phyloP scores from a whole-genome alignment of 2,113 vertebrate genomes.

The Crocuta crocuta region DNA sequence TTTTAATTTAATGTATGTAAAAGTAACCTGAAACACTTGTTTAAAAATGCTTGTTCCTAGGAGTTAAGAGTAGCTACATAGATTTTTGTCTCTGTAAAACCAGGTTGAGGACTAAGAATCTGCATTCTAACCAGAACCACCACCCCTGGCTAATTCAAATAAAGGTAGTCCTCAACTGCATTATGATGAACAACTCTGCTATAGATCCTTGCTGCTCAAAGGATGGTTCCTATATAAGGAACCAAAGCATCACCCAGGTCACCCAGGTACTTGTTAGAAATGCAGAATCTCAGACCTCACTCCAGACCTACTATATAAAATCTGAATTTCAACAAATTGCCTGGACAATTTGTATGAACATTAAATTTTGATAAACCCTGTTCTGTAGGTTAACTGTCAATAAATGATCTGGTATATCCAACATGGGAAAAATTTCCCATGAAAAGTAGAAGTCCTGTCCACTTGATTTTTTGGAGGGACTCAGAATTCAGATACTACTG shows the following conservation, averaged over 20 bases:
- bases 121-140: slow-evolving; percentile 5
- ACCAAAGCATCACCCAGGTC: neutral
- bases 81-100: slow-evolving; percentile 10
- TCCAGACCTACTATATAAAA: neutral
- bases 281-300: neutral
- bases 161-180: neutral
- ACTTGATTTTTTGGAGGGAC: neutral
- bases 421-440: neutral
- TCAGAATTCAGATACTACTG: neutral
- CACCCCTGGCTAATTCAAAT: neutral
- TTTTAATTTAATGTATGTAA: neutral
- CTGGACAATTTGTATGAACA: neutral
- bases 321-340: neutral
- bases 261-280: neutral
- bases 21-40: slow-evolving; percentile 13
- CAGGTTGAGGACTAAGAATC: neutral
- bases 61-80: neutral
- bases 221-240: neutral
- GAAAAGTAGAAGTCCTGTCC: neutral
- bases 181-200: neutral
- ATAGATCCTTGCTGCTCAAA: neutral
- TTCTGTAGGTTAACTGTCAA: neutral
- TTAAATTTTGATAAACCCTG: neutral
- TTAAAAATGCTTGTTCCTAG: neutral
- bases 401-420: neutral